Evolutionary conservation across 1,140 invertebrate species (phyloP).

Genomic region (Ganaspis sp.): DNA sequence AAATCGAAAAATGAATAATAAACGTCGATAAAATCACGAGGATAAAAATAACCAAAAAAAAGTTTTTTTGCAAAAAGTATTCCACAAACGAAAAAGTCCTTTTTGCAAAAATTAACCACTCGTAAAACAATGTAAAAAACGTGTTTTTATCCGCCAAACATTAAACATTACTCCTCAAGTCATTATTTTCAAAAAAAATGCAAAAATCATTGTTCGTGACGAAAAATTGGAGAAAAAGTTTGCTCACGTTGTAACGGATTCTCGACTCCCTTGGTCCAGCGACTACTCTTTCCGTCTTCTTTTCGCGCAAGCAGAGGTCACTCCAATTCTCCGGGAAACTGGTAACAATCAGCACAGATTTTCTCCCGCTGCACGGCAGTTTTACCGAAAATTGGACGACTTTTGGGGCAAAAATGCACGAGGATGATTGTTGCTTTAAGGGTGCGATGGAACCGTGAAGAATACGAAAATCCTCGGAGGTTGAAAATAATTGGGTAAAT

Average conservation of each 20-base stretch:
- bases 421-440: background rate
- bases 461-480: background rate
- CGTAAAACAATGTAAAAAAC: too few relatives aligned
- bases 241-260: conserved; percentile 60
- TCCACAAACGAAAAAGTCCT: too few relatives aligned
- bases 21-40: too few relatives aligned
- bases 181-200: too few relatives aligned
- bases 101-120: too few relatives aligned
- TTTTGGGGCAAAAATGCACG: conserved; percentile 40
- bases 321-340: conserved; percentile 26
- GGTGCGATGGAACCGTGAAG: conserved; percentile 38
- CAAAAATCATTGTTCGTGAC: background rate
- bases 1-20: too few relatives aligned
- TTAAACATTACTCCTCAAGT: too few relatives aligned
- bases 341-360: conserved; percentile 27
- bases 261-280: conserved; percentile 45
- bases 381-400: conserved; percentile 20
- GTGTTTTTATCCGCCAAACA: too few relatives aligned
- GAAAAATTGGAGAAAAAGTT: background rate
- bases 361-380: conserved; percentile 27
- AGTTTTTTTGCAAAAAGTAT: too few relatives aligned
- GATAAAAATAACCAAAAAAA: too few relatives aligned
- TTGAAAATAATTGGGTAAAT: conserved; percentile 5
- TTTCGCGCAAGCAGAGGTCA: conserved; percentile 45
- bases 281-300: conserved; percentile 48